These are phyloP conservation scores for Umimayanthus chanpuru DNA, from an alignment of 92 coral and sea anemone genomes.

Conservation along the genomic window DNA sequence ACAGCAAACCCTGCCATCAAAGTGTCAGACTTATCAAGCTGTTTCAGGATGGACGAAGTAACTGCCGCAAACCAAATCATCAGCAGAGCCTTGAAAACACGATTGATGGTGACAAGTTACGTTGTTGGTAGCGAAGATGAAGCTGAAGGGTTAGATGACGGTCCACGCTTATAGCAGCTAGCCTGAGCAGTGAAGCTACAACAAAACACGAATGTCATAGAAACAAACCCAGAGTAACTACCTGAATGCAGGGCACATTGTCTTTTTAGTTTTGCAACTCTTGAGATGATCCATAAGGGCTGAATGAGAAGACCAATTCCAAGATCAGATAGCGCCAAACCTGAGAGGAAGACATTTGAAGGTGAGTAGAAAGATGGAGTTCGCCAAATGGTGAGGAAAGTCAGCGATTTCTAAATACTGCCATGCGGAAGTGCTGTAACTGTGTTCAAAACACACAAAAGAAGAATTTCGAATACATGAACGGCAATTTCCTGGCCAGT, in stretches of 20 bases:
- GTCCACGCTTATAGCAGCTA: background rate
- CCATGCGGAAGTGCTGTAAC: slow-evolving; percentile 21
- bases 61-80: background rate
- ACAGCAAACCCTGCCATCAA: background rate
- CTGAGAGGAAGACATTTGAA: slow-evolving; percentile 34
- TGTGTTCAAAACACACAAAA: slow-evolving; percentile 25
- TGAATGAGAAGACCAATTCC: slow-evolving; percentile 50
- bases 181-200: background rate
- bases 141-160: background rate
- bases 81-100: background rate
- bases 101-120: background rate
- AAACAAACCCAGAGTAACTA: background rate
- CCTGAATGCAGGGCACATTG: background rate
- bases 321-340: slow-evolving; percentile 50
- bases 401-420: slow-evolving; percentile 37
- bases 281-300: slow-evolving; percentile 39
- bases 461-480: background rate
- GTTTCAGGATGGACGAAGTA: background rate
- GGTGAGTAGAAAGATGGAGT: slow-evolving; percentile 47
- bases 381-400: slow-evolving; percentile 33
- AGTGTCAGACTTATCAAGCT: background rate
- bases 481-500: background rate
- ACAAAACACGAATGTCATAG: background rate
- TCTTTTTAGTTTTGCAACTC: slow-evolving; percentile 8
- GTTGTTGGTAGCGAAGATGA: background rate